Evolutionary conservation across 2,113 vertebrate genomes (phyloP).

Genomic region (Genyomyrus donnyi): DNA sequence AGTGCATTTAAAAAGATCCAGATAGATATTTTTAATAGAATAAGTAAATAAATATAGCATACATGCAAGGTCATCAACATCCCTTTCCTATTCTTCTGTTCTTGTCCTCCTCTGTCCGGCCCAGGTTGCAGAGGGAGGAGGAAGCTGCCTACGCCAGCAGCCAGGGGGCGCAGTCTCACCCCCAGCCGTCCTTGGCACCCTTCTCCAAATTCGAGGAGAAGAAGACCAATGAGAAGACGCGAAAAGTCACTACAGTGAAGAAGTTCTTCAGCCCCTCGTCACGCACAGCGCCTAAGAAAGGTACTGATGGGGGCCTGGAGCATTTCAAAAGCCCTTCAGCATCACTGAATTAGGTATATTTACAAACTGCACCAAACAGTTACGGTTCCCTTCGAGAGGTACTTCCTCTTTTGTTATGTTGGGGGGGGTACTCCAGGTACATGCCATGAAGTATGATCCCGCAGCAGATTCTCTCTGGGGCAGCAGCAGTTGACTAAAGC

Average conservation of each 20-base stretch:
- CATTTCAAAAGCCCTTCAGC: not conserved
- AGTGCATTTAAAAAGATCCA: not conserved
- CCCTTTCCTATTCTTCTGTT: not conserved
- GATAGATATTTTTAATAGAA: not conserved
- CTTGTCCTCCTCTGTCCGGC: not conserved
- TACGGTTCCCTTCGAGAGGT: not conserved
- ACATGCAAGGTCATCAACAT: not conserved
- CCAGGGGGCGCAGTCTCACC: slow-evolving; percentile 69
- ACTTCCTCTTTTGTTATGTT: not conserved
- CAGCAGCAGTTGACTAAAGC: not conserved
- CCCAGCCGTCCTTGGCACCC: slow-evolving; percentile 68
- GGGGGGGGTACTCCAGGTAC: not conserved
- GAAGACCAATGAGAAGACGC: slow-evolving; percentile 93
- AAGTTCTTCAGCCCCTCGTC: slow-evolving; percentile 96
- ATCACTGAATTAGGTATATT: not conserved
- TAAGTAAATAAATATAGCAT: not conserved
- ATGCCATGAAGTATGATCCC: not conserved
- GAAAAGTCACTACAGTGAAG: slow-evolving; percentile 94
- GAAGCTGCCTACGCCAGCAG: slow-evolving; percentile 90
- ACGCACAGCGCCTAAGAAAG: slow-evolving; percentile 80
- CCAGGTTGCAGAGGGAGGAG: slow-evolving; percentile 88
- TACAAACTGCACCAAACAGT: not conserved
- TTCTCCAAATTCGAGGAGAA: slow-evolving; percentile 98
- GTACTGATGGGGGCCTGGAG: slow-evolving; percentile 46
- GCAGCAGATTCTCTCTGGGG: not conserved